Percentiles rank a stretch among this genome's conserved stretches.
phyloP scores from a whole-genome alignment of 1,140 invertebrate genomes.

The Thalassaphorura encarpata region DNA sequence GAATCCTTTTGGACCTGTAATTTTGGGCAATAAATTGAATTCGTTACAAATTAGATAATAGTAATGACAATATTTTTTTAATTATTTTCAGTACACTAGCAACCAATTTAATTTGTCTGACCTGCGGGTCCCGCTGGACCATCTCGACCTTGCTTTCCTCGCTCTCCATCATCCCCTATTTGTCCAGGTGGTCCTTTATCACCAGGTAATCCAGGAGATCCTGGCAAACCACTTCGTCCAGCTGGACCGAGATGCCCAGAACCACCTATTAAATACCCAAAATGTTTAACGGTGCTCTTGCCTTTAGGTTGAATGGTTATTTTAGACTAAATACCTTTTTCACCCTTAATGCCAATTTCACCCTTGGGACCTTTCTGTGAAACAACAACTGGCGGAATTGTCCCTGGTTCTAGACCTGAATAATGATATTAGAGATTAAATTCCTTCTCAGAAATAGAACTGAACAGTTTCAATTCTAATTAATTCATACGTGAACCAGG shows the following conservation, averaged over 20 bases:
- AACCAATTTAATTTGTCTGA: background rate
- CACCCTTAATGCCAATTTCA: conserved; percentile 27
- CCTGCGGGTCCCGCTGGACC: conserved; percentile 19
- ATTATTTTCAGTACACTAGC: no score
- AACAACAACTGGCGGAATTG: background rate
- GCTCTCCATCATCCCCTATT: conserved; percentile 15
- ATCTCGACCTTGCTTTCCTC: conserved; percentile 25
- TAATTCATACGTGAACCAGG: background rate
- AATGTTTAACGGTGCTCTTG: background rate
- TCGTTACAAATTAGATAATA: background rate
- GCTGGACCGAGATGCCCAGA: background rate
- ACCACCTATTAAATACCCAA: background rate
- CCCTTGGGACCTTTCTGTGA: conserved; percentile 28
- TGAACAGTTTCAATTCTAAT: background rate
- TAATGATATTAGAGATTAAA: background rate
- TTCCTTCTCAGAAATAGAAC: background rate
- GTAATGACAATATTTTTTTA: background rate
- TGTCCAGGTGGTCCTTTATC: conserved; percentile 17
- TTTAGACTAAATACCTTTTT: background rate
- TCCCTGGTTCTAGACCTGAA: background rate
- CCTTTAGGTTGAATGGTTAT: background rate
- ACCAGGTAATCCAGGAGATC: conserved; percentile 8
- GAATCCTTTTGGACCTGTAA: conserved; percentile 8
- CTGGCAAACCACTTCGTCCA: background rate
- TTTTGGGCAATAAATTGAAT: background rate